Base-by-base conservation (phyloP, 1,140 invertebrate species). In the Drosophila novamexicana region DNA sequence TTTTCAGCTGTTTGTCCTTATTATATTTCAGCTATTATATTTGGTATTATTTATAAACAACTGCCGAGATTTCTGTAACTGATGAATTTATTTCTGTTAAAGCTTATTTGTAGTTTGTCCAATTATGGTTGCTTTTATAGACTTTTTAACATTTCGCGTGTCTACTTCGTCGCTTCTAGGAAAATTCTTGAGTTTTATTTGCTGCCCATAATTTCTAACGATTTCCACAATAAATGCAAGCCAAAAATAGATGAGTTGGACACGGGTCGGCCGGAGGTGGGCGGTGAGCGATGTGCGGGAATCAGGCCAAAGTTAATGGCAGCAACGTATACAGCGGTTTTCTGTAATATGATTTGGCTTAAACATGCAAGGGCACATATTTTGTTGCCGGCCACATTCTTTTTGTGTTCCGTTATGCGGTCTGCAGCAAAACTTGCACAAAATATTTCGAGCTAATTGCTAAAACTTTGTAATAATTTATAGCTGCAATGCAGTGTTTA, bases 381-480 rank as follows among this genome's bases (percentile, higher is more conserved):
- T 80, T 80, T 75, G 54, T 68, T 70, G 53, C 63, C 52, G 49
- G 52, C 78, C 65, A 79, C 58, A 66, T 29, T 69, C 42, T 18
- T 52, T 16, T 62, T 58, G 45, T 58, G 71, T 50, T 58, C 40
- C 49, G 44, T 29, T 2, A 29, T 29, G 22, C 22, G 22, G 22
- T 0, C 5, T 29, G 16, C 7, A 52, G 66, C 61, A 44, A 52
- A 65, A 77, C 58, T 82, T 81, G 79, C 67, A 77, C 79, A 86
- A 71, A 79, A 86, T 88, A 88, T 86, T 88, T 86, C 65, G 63
- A 77, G 62, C 73, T 89, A 86, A 86, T 86, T 86, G 84, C 76
- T 71, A 54, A 77, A 88, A 88, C 66, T 88, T 88, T 89, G 80
- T 52, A 89, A 89, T 77, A 89, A 88, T 89, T 89, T 88, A 89